Conservation (phyloP, 2,888 invertebrate species). For the Harpalus rubripes region DNA sequence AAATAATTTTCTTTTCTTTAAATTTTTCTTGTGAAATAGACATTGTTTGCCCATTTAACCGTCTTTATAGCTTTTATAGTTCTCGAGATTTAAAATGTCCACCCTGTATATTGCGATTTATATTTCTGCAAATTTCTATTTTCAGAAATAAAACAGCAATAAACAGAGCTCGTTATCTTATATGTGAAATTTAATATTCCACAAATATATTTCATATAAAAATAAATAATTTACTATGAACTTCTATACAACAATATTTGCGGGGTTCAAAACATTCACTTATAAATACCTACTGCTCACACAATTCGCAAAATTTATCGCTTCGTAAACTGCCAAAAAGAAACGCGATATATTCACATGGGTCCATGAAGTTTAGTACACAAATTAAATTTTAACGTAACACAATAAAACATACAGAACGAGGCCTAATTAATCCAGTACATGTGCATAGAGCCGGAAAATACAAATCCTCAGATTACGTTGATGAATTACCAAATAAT, state of each 20-base stretch:
- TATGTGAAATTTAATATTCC: not conserved
- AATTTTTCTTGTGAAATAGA: no score
- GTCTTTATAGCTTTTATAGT: no score
- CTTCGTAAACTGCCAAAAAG: slow-evolving; percentile 22
- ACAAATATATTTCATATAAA: not conserved
- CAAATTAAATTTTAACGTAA: slow-evolving; percentile 56
- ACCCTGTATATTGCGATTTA: no score
- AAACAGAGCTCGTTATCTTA: not conserved
- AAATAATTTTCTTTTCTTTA: no score
- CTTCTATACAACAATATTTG: no score
- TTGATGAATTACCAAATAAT: slow-evolving; percentile 55
- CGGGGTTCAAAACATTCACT: no score
- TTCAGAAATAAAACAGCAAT: not conserved
- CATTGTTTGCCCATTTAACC: no score
- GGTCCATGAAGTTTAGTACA: slow-evolving; percentile 30
- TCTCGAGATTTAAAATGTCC: no score
- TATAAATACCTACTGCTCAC: not conserved
- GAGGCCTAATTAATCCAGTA: slow-evolving; percentile 53
- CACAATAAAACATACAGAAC: slow-evolving; percentile 48
- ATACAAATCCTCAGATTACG: slow-evolving; percentile 55
- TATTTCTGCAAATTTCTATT: no score
- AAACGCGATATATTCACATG: slow-evolving; percentile 31
- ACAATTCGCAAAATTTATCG: slow-evolving; percentile 13
- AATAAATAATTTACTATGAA: no score
- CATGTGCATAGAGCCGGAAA: slow-evolving; percentile 51